Base-by-base conservation (phyloP, 2,797 vertebrate genomes). In the Notoglanidium macrostoma region DNA sequence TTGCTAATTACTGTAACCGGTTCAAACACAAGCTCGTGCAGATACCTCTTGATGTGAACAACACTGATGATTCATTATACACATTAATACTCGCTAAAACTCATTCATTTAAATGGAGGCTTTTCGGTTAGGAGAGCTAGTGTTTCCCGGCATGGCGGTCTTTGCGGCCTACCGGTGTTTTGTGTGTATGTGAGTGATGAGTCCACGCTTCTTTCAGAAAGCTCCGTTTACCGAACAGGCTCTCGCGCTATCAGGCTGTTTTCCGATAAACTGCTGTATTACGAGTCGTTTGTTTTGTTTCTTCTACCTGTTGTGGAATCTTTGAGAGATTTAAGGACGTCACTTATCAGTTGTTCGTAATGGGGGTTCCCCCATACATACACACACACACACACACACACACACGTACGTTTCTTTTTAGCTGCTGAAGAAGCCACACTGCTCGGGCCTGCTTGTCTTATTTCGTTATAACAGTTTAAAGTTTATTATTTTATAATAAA, bases 111-210 rank as follows among this genome's bases (percentile, higher is more conserved):
- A 74, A 29, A 23, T 70, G 26, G 32, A 6, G 11, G n/a, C n/a
- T 72, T 59, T 68, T 1, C 5, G 49, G 17, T 54, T 29, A 17
- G 32, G n/a, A 59, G 32, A 23, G 12, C 40, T 61, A 1, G 29
- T 63, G 44, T 68, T 70, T 86, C 79, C 85, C 88, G 89, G 89
- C 51, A 40, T 76, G 29, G 19, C 70, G 68, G 54, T 19, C 10
- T 70, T 44, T 67, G 89, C 85, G 91, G 90, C 91, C 92, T 92
- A 92, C 92, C 92, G 92, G 91, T 91, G 44, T 89, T 49, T 49
- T 49, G 87, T 84, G 85, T 26, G 11, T 61, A 19, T 23, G 40
- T 44, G 40, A 11, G 70, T 23, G 70, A 12, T 78, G 14, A 61
- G 61, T 79, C 51, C 76, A 61, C 61, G n/a, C 65, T 46, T 44